Evolutionary conservation across 37 sponge, comb jelly and placozoan genomes (phyloP), one percentile per base, ranked within the genome.

Genomic region (Corticium candelabrum): DNA sequence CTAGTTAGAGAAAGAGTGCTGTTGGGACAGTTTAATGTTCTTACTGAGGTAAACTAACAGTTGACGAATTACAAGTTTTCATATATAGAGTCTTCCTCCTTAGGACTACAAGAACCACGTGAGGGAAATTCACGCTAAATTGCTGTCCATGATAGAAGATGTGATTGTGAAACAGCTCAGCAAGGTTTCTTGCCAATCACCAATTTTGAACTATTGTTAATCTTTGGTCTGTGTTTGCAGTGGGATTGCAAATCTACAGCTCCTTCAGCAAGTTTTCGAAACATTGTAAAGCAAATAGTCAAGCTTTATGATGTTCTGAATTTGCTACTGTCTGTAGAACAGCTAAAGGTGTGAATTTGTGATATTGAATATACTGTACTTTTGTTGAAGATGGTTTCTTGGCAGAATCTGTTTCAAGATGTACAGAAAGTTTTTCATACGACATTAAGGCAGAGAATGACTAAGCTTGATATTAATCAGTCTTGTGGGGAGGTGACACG

Each of bases 281-380:
- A 67, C 35, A 82, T 94, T 68, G 81, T 84, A 37, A 91, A 87
- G 75, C 94, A 97, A 62, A 85, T 91, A 36, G 38, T 87, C 4
- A 93, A 91, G 43, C 87, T 97, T 3, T 91, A 97, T 69, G 93
- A 97, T 35, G 94, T 90, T 7, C 74, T 97, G 75, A 84, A 81
- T 30, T 88, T 84, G 40, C 76, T 97, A 7, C 78, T 97, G 0
- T 87, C 92, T 34, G 78, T 77, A 32, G 79, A 88, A 5, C 96
- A 94, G 80, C 70, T 94, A 33, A 76, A 85, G 77, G 40, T 62
- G 2, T 68, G 76, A 1, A 72, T 84, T 35, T 68, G 34, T 7
- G 84, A 77, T 2, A 74, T 84, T n/a, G n/a, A n/a, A n/a, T n/a
- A n/a, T 27, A 38, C 70, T n/a, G 34, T 77, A 30, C 37, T 70